Evolutionary conservation across 92 coral and sea anemone species (phyloP), one percentile per base, ranked within the genome.

Genomic region (Virgularia gustaviana): DNA sequence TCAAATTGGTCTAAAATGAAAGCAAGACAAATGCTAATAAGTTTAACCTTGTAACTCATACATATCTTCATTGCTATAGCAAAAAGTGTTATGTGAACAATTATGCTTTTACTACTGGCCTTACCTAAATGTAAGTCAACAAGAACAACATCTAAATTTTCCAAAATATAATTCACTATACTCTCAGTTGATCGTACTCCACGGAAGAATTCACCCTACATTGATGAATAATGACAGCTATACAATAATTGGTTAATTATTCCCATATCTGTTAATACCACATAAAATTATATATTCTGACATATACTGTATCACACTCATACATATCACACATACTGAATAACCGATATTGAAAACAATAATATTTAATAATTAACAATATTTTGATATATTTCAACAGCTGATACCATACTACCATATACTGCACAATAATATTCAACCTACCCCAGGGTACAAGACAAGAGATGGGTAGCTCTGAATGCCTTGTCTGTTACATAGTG

Each of bases 401-500:
- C 16, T 28, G 34, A 4, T 5, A 57, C 28, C 22, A 6, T 27
- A 55, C 18, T 27, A 55, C 27, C 62, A 51, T 20, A 51, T 51
- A 16, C 57, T 51, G 27, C 2, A 41, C 47, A n/a, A n/a, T 15
- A 15, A 45, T 10, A 34, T 42, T 11, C 6, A 23, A 91, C 92
- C 78, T 62, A 92, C 98, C 36, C 94, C 78, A 13, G 98, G 98
- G 42, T 92, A 92, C 11, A 92, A 84, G 29, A 86, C 83, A 71
- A 92, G 85, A 4, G 96, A 82, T 0, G 98, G 98, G 47, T 89
- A 92, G 49, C 98, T 87, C 36, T 80, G 90, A 33, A 92, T 89
- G 53, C 89, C 87, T 72, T 92, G 94, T 11, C 53, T 83, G 32
- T 83, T 87, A 66, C 98, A 92, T 23, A 89, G 88, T 34, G 82